Conservation (phyloP, 2,797 vertebrate species). For the Pangasius krempfi region DNA sequence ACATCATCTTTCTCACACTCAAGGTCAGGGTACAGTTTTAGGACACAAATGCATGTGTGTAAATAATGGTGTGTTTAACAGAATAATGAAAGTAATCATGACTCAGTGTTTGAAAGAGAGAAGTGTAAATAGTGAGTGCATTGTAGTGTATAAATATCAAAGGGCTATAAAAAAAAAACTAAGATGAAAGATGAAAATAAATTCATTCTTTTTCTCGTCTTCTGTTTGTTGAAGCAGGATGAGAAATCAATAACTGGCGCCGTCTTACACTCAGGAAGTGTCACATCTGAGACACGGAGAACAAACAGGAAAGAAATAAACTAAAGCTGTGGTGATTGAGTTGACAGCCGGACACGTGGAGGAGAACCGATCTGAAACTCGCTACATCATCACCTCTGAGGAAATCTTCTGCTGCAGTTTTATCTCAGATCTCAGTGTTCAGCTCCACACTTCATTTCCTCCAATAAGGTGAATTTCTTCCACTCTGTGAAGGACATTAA, state of each 20-base stretch:
- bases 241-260: neutral
- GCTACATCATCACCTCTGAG: slow-evolving; percentile 3
- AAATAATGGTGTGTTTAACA: neutral
- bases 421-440: slow-evolving; percentile 1
- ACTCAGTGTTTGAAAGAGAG: neutral
- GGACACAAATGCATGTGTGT: neutral
- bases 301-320: neutral
- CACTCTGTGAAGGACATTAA: neutral
- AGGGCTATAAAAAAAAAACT: neutral
- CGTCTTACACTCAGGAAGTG: neutral
- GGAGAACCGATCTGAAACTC: neutral
- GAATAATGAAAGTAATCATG: neutral
- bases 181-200: neutral
- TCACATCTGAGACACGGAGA: neutral
- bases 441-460: neutral
- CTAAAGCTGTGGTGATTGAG: neutral
- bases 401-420: neutral
- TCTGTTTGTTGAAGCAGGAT: neutral
- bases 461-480: neutral
- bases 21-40: neutral
- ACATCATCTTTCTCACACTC: neutral
- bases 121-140: neutral
- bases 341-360: neutral
- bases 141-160: neutral
- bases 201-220: neutral